Evolutionary conservation across 2,113 vertebrate species (phyloP).

Genomic region (Gobiocypris rarus): DNA sequence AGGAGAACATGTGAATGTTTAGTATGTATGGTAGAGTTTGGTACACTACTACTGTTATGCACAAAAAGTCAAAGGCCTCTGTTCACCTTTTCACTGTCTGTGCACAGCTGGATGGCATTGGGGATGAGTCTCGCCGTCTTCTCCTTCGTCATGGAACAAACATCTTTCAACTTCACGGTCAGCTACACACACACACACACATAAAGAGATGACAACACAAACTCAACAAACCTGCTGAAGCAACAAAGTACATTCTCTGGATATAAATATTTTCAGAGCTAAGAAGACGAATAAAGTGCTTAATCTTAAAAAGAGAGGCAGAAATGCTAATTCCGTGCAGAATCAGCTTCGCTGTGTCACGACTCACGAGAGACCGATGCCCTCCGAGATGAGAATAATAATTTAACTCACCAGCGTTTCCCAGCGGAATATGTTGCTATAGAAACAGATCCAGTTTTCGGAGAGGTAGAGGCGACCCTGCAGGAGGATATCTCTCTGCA

Average conservation of each 20-base stretch:
- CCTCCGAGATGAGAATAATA: constrained; percentile 79
- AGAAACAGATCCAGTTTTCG: constrained; percentile 99
- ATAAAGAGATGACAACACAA: not conserved
- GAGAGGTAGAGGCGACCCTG: constrained; percentile 99
- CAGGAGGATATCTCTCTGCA: constrained; percentile 97
- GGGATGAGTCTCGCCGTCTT: constrained; percentile 99
- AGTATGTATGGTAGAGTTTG: not conserved
- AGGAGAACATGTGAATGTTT: not conserved
- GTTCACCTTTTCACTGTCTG: constrained; percentile 95
- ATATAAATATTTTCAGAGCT: not conserved
- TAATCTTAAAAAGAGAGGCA: not conserved
- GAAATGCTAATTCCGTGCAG: not conserved
- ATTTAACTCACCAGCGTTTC: constrained; percentile 93
- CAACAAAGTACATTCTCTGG: not conserved
- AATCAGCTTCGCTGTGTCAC: not conserved
- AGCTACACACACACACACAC: constrained; percentile 76
- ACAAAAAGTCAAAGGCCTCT: not conserved
- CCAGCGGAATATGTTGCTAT: constrained; percentile 99
- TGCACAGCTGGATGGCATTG: constrained; percentile 99
- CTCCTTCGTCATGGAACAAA: constrained; percentile 99
- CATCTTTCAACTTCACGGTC: constrained; percentile 96
- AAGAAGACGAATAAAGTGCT: too few species aligned
- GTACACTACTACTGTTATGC: not conserved
- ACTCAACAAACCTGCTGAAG: not conserved
- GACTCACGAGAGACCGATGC: too few species aligned